These are phyloP conservation scores for Silurus lanzhouensis DNA, from an alignment of 2,797 vertebrate genomes.

Conservation along the genomic window DNA sequence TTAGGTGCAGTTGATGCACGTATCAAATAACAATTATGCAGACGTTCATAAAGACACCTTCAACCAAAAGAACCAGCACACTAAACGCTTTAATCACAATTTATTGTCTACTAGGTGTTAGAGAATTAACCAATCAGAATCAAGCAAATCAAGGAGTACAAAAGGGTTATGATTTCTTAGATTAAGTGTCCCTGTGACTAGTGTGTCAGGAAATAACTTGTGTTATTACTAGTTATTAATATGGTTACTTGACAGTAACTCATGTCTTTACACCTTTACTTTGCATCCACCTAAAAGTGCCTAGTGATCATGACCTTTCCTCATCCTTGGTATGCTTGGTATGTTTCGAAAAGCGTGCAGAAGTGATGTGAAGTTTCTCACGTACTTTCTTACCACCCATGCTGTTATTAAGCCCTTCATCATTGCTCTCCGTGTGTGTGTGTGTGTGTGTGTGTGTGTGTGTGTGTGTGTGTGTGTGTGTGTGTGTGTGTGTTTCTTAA, in stretches of 20 bases:
- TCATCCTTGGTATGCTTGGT: not conserved
- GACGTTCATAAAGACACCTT: not conserved
- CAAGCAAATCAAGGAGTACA: not conserved
- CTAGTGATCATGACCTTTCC: not conserved
- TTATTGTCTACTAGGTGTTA: not conserved
- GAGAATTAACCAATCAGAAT: not conserved
- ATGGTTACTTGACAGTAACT: no score
- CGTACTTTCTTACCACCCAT: not conserved
- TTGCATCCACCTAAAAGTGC: not conserved
- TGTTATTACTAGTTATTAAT: no score
- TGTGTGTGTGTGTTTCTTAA: constrained; percentile 14
- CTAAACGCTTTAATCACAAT: not conserved
- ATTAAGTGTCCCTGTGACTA: not conserved
- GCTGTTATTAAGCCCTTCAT: not conserved
- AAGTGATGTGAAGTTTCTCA: not conserved
- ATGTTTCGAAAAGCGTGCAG: not conserved
- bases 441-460: constrained; percentile 22
- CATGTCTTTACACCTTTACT: no score
- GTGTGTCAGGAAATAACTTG: no score
- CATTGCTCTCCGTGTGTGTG: not conserved
- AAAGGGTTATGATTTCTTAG: not conserved
- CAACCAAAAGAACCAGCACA: not conserved
- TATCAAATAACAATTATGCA: not conserved
- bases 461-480: constrained; percentile 10
- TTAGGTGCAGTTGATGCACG: not conserved